Evolutionary conservation across 92 coral and sea anemone genomes (phyloP), one percentile per base, ranked within the genome.

Genomic region (Parazoanthus atlanticus): DNA sequence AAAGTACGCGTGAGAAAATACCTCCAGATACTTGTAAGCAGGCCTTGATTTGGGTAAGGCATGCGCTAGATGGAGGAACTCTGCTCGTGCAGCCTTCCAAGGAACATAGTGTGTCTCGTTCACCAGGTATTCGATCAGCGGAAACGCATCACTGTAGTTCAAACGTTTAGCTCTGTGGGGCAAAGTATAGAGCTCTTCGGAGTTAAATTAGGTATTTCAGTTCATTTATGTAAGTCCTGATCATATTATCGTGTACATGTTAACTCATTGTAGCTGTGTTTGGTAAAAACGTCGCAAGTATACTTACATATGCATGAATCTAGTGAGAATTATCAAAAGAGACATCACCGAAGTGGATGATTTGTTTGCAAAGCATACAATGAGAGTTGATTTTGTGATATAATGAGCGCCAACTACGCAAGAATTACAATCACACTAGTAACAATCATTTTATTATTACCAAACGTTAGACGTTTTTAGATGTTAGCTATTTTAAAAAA

Each of bases 91-190:
- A 9, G 94, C 94, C 47, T 86, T 77, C 94, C 89, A 89, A 1
- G 94, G 92, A 16, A 92, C 94, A 72, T 74, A 92, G 61, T 89
- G 71, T 0, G 94, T 89, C 82, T 92, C 94, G 58, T 92, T 89
- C 36, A 84, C 46, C 34, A 92, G 74, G 73, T 92, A 92, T 34
- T 81, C 86, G 0, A 90, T 92, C 36, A 78, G 79, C 17, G 88
- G 66, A 0, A 89, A 56, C 32, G 92, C 94, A 34, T 80, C 74
- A 26, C 92, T 85, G 86, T 92, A 92, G 77, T 80, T 89, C 33
- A 89, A 74, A 31, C 82, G 77, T 66, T 80, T 74, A 15, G 91
- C 93, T 21, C 93, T 91, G 73, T 19, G 56, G 65, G 17, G 13
- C 17, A 78, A 78, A 78, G 61, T 26, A 25, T 11, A 43, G 29